Evolutionary conservation across 2,888 invertebrate genomes (phyloP).

Genomic region (Papilio gigon): DNA sequence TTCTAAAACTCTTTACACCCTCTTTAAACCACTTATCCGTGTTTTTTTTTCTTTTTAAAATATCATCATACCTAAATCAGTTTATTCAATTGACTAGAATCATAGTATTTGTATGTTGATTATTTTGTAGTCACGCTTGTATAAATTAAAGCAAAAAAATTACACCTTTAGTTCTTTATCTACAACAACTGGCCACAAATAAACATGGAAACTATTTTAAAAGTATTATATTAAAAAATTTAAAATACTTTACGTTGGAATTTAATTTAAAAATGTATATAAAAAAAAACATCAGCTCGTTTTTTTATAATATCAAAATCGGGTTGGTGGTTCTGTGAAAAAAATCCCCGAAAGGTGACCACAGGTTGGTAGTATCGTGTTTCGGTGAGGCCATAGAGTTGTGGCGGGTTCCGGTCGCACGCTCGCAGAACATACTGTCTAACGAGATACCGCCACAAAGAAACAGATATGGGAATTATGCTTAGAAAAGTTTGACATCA

Average conservation of each 20-base stretch:
- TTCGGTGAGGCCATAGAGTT: conserved; percentile 48
- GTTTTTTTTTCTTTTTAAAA: background rate
- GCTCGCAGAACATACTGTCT: conserved; percentile 49
- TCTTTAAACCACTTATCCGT: conserved; percentile 19
- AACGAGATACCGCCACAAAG: conserved; percentile 34
- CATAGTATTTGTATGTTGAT: background rate
- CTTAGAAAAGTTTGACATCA: background rate
- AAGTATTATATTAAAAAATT: no score
- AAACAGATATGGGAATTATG: conserved; percentile 18
- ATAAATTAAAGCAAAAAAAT: no score
- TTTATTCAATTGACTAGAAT: background rate
- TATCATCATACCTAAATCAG: background rate
- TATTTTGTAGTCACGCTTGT: no score
- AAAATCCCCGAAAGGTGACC: conserved; percentile 46
- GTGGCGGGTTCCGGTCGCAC: conserved; percentile 54
- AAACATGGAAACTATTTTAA: no score
- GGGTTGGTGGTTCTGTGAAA: conserved; percentile 30
- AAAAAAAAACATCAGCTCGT: background rate
- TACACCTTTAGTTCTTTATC: no score
- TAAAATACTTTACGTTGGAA: no score
- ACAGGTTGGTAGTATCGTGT: conserved; percentile 48
- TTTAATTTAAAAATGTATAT: no score
- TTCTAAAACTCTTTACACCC: conserved; percentile 41
- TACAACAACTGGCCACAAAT: no score
- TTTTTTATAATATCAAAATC: conserved; percentile 2